Evolutionary conservation across 2,888 invertebrate genomes (phyloP), one percentile per base, ranked within the genome.

Genomic region (Synergus japonicus): DNA sequence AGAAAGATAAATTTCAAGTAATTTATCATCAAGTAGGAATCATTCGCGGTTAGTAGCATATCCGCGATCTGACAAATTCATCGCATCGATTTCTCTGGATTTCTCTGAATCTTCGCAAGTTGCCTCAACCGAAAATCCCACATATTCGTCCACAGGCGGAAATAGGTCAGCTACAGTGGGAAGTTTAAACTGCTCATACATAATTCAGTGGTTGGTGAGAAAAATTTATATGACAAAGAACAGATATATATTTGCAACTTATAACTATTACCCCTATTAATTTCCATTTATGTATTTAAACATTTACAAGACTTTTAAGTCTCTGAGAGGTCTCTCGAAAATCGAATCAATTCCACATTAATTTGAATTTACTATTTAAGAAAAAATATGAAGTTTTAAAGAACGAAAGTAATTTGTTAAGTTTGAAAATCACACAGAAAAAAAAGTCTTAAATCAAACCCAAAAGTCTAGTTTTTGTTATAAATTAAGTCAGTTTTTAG

Each of bases 1-100:
- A 49, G 49, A 54, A 49, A 49, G 73, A 73, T 54, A 46, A 54
- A 73, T 73, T 73, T n/a, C 29, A n/a, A 9, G 73, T 73, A 54
- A 73, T 73, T 73, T 73, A 73, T 73, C 73, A 73, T 49, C 37
- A 54, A 46, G 37, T 54, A n/a, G 49, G 37, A 73, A 73, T 73
- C 73, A 73, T 73, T 73, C 49, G 49, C n/a, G 73, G 54, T 73
- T n/a, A 73, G 73, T 29, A 73, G 49, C 49, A 10, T 54, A 73
- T 73, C 69, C 69, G 49, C 37, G 29, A 49, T 22, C 49, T 73
- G 73, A 73, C 73, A 73, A 73, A 73, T 73, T 73, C 49, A 29
- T 73, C 37, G 37, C 49, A 73, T 73, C 73, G 73, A 54, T 73
- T 73, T 54, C 73, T 54, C 37, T 15, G 54, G 73, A 73, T 73